Base-by-base conservation (phyloP, 1,140 invertebrate species). In the Apis laboriosa region DNA sequence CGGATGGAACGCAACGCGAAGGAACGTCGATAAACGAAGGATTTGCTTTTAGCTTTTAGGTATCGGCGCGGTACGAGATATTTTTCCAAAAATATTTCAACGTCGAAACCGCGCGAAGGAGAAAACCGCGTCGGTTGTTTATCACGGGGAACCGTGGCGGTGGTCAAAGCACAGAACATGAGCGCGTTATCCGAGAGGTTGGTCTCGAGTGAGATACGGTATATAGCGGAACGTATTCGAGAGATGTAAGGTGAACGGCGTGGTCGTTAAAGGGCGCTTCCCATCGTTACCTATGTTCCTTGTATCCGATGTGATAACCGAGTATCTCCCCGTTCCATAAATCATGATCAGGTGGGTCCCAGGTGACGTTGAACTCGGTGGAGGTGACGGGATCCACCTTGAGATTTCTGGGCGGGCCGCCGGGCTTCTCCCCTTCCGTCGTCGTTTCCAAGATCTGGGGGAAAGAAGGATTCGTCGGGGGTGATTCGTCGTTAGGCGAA, bases 251-350 rank as follows among this genome's bases (percentile, higher is more conserved):
- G 56, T 58, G 77, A 61, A 75, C 43, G 34, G 72, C 19, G 34
- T 61, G 55, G 53, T 85, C 86, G 84, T 84, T 86, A 86, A 86
- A 76, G 75, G 51, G 58, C 51, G 49, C 24, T 63, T 61, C 51
- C n/a, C 72, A 71, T 87, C 82, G 80, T 90, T 91, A 94, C 94
- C 93, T 90, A 79, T 93, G 92, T 84, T 94, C 96, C 93, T 97
- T 97, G 94, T 98, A 99, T 71, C 98, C 98, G 13, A 99, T 96
- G 91, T 99, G 98, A 92, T 99, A 99, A 24, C 98, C 98, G 4
- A 98, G 95, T 85, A 99, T 96, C 86, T 97, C 97, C 19, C 98
- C 98, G 93, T 99, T 98, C 96, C 97, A 98, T 73, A 97, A 95
- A 91, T 98, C 97, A 86, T 96, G 95, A 83, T 96, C 96, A 19